Conservation (phyloP, 2,113 vertebrate genomes). For the Uropsilus gracilis region DNA sequence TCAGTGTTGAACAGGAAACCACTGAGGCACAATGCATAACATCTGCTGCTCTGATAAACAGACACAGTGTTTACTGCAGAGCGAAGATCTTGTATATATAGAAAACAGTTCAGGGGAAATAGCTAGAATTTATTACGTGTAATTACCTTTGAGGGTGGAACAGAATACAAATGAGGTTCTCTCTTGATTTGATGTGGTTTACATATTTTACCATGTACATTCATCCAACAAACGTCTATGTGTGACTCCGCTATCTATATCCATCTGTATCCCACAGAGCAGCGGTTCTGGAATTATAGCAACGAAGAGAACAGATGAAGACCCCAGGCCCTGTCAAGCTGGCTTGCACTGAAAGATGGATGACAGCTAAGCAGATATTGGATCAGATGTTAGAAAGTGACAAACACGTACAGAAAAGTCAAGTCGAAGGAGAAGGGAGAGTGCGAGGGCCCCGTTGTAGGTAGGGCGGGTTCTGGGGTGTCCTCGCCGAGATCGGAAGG, state of each 20-base stretch:
- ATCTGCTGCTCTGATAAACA: not conserved
- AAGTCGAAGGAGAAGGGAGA: not conserved
- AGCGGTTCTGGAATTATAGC: not conserved
- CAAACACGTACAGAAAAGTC: not conserved
- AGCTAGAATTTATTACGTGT: not conserved
- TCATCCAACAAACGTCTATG: not conserved
- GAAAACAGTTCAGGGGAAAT: not conserved
- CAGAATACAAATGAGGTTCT: not conserved
- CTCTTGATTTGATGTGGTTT: not conserved
- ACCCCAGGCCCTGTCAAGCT: not conserved
- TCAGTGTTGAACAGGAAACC: not conserved
- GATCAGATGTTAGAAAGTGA: not conserved
- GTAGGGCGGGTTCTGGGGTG: not conserved
- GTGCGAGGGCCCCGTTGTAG: not conserved
- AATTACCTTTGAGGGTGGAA: not conserved
- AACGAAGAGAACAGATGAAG: not conserved
- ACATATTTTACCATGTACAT: not conserved
- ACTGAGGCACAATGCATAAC: not conserved
- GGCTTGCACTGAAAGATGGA: not conserved
- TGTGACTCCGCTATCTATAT: not conserved
- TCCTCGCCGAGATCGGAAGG: not conserved
- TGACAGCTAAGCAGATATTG: not conserved
- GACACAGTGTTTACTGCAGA: not conserved
- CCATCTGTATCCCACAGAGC: not conserved
- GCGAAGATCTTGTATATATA: not conserved